Base-by-base conservation (phyloP, 2,113 vertebrate species). In the Prochilodus magdalenae region DNA sequence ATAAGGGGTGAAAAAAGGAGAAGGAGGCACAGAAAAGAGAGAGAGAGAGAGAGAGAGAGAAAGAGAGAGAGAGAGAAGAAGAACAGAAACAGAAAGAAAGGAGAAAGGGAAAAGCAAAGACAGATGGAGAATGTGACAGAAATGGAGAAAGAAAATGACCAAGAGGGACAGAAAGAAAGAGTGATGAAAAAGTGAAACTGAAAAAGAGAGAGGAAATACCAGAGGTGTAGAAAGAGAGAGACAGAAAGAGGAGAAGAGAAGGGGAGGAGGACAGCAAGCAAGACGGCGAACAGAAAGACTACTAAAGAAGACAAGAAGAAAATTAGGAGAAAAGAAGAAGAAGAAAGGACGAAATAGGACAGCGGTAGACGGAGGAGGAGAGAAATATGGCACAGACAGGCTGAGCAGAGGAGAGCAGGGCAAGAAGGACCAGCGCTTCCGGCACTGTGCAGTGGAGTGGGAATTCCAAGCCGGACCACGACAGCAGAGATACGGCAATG, bases 371-470 rank as follows among this genome's bases (percentile, higher is more conserved):
- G 36, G 62, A 3, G 26, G 26, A 30, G 18, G 62, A 65, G 15
- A 65, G 62, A 18, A 30, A 65, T 44, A 70, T 44, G 36, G 10
- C 36, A 24, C 33, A n/a, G 66, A 10, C 65, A 6, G 65, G 29
- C 18, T 44, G 33, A 60, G 57, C n/a, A 60, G 24, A 13, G 57
- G 11, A 60, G 57, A 60, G 57, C 22, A 26, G 57, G 57, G 57
- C 2, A 15, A 60, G 57, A 60, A 11, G 57, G 57, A n/a, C 4
- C 20, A 60, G 57, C 36, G 59, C 57, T 26, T 30, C 70, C 59
- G 36, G 70, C 70, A 79, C 44, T 84, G 76, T 75, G 77, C 63
- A 79, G 63, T 62, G 71, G 62, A 62, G 82, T 74, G 72, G 49
- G 60, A 49, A 72, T 55, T 55, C 69, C 60, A 63, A 27, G 18